Conservation (phyloP, 1,140 invertebrate genomes). For the Copidosoma floridanum region DNA sequence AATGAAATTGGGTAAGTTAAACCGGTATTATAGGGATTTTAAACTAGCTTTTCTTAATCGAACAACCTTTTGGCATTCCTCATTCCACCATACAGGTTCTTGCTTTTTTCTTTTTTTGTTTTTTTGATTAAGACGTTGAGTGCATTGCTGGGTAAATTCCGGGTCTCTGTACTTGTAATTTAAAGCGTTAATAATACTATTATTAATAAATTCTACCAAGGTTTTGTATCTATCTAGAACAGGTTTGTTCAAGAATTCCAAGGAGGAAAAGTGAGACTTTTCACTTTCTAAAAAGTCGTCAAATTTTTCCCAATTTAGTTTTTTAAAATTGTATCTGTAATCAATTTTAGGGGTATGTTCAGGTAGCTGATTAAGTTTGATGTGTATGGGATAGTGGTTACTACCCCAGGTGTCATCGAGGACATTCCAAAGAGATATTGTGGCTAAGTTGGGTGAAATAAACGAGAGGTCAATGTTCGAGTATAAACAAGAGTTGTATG, state of each 20-base stretch:
- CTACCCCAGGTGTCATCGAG: too few species aligned
- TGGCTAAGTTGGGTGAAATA: too few species aligned
- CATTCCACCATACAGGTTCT: not conserved
- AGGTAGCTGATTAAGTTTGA: not conserved
- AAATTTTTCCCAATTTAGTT: not conserved
- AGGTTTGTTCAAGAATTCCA: not conserved
- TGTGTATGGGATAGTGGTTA: not conserved
- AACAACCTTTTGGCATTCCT: not conserved
- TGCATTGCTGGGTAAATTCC: too few species aligned
- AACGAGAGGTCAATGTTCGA: too few species aligned
- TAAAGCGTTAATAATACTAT: too few species aligned
- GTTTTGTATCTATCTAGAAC: not conserved
- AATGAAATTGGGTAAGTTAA: not conserved
- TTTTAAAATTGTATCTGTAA: not conserved
- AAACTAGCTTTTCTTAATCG: not conserved
- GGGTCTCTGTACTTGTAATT: too few species aligned
- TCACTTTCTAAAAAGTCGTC: not conserved
- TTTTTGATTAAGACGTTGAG: not conserved
- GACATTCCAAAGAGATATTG: too few species aligned
- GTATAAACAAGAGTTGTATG: too few species aligned
- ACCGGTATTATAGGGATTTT: not conserved
- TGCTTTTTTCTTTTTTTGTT: not conserved
- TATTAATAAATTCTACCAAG: not conserved
- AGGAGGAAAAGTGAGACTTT: not conserved
- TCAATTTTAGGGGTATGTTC: not conserved